Evolutionary conservation across 2,113 vertebrate species (phyloP).

Genomic region (Corynorhinus townsendii): DNA sequence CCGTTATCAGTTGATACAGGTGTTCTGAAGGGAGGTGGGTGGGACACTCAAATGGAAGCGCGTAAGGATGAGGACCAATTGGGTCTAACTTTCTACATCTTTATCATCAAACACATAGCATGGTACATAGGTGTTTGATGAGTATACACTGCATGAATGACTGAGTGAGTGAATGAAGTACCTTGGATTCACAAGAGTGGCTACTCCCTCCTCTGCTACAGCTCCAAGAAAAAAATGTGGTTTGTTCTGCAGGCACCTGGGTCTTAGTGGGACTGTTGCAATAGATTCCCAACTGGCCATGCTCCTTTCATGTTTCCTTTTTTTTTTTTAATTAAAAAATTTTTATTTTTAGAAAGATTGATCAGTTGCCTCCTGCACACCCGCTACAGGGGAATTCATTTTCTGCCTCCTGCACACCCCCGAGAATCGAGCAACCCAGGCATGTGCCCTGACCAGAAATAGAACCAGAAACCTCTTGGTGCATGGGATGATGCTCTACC

Average conservation of each 20-base stretch:
- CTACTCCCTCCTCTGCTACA: no score
- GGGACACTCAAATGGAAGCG: background rate
- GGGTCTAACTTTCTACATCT: background rate
- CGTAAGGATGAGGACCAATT: background rate
- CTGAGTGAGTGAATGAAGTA: background rate
- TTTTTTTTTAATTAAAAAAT: no score
- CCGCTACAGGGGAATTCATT: background rate
- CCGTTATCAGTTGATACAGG: background rate
- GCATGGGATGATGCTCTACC: background rate
- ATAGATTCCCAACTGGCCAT: background rate
- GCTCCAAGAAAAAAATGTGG: background rate
- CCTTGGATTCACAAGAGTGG: background rate
- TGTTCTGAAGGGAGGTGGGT: background rate
- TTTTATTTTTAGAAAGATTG: background rate
- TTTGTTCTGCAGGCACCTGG: background rate
- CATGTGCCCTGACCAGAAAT: background rate
- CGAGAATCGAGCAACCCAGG: background rate
- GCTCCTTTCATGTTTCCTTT: background rate
- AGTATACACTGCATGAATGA: background rate
- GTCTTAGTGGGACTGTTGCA: background rate
- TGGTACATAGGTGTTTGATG: fast-evolving
- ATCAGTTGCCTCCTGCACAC: background rate
- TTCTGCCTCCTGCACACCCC: no score
- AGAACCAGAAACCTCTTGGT: background rate
- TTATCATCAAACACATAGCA: background rate